A percentile compares a stretch with the other conserved stretches of the same genome.
Conservation (phyloP, 2,797 vertebrate species). For the Scolopax bukidnonensis region DNA sequence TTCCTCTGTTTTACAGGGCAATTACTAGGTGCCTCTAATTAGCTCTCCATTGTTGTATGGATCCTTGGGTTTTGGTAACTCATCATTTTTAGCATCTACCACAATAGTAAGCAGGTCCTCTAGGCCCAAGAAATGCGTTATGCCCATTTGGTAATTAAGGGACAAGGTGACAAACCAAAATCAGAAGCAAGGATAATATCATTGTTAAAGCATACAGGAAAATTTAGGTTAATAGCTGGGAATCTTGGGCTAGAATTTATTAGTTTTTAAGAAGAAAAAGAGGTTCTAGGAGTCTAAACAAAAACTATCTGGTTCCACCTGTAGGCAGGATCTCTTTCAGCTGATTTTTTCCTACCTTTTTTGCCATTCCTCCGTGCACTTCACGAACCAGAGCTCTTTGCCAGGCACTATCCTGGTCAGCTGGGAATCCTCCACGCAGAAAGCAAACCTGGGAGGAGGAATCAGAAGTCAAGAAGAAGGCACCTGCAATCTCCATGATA, state of each 20-base stretch:
- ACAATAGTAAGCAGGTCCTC: not conserved
- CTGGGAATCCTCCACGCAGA: slow-evolving; percentile 85
- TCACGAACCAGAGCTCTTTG: slow-evolving; percentile 84
- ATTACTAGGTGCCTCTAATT: not conserved
- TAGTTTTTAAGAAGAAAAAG: not conserved
- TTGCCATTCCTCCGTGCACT: slow-evolving; percentile 90
- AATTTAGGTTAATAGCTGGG: not conserved
- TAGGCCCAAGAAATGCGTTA: not conserved
- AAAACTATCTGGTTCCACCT: not conserved
- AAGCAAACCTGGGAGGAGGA: slow-evolving; percentile 82
- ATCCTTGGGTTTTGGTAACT: not conserved
- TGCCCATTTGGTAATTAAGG: not conserved
- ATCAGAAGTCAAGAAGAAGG: not conserved
- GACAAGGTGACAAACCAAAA: not conserved
- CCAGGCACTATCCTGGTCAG: slow-evolving; percentile 86
- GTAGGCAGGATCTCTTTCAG: not conserved
- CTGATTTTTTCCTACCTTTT: slow-evolving; percentile 78
- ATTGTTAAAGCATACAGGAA: fast-evolving
- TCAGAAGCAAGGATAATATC: not conserved
- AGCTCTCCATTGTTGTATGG: not conserved
- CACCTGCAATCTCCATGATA: not conserved
- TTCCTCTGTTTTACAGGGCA: not conserved
- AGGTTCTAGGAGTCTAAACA: not conserved
- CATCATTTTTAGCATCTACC: not conserved
- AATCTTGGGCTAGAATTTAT: not conserved